Base-by-base conservation (phyloP, 2,113 vertebrate genomes). In the Tinamus guttatus region DNA sequence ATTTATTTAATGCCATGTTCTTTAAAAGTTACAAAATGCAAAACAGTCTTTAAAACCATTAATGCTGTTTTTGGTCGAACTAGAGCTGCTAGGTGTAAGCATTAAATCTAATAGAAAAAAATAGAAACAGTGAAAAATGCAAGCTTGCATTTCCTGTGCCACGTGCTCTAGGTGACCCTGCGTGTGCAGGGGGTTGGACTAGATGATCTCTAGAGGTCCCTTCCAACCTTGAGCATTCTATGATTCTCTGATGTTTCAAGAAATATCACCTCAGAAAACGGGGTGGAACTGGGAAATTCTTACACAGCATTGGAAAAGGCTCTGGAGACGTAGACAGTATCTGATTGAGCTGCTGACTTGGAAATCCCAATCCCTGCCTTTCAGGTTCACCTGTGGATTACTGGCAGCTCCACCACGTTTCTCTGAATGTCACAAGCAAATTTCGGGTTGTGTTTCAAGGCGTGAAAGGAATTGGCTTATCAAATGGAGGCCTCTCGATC, bases 391-490 rank as follows among this genome's bases (percentile, higher is more conserved):
- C 98, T 82, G 88, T 47, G 19, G 93, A 95, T 47, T 98, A 97
- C 76, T 99, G 99, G 99, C 97, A 99, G 79, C 97, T 99, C 75
- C 97, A 99, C 36, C 98, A 99, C 1, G 91, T 99, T 75, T 97
- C 98, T 56, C 85, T 99, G 82, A 94, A 98, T 2, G 96, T 94
- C 58, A 97, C 94, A 7, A 98, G 38, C 19, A 99, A 99, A 97
- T 99, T 99, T 95, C 95, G 98, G 6, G 97, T 99, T 13, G 96
- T 98, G 38, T 99, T 99, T 94, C 76, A 98, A 98, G 99, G 98
- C 0, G n/a, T 95, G 54, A 98, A 96, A 96, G 97, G 93, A 41
- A 59, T 38, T 9, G 90, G 95, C 3, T 59, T 56, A 7, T 96
- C 98, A 9, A 16, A 43, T 2, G 99, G 99, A 30, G 99, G 99